A percentile compares a stretch with the other conserved stretches of the same genome.
phyloP scores from a whole-genome alignment of 2,797 vertebrate genomes.

The Pelodytes ibericus region DNA sequence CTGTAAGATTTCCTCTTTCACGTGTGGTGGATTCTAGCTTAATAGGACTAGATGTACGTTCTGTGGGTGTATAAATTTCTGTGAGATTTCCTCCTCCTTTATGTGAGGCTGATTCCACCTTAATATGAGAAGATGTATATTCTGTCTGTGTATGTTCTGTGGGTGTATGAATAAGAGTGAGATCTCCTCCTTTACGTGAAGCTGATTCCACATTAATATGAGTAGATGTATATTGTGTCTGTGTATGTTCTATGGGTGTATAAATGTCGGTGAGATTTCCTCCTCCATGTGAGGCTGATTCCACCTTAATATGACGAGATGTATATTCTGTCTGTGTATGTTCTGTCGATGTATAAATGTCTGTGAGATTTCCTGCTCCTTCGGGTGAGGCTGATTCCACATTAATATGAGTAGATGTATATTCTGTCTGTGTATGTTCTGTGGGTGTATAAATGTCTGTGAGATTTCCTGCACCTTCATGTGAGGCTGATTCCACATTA shows the following conservation, averaged over 20 bases:
- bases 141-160: no score
- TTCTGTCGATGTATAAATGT: background rate
- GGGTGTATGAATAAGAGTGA: no score
- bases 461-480: no score
- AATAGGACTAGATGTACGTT: background rate
- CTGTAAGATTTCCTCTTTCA: no score
- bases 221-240: background rate
- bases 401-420: background rate
- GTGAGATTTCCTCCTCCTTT: no score
- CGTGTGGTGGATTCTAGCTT: slow-evolving; percentile 1
- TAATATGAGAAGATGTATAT: background rate
- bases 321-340: background rate
- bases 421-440: background rate
- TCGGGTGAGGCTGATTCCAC: slow-evolving; percentile 4
- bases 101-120: background rate
- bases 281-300: background rate
- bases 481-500: background rate
- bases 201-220: background rate
- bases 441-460: background rate
- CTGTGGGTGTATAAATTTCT: background rate
- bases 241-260: background rate
- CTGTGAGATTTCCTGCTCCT: background rate
- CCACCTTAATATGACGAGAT: background rate
- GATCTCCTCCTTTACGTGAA: background rate
- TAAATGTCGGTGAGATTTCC: background rate